phyloP scores from a whole-genome alignment of 2,113 vertebrate genomes.

The Gallinago jamesoni region DNA sequence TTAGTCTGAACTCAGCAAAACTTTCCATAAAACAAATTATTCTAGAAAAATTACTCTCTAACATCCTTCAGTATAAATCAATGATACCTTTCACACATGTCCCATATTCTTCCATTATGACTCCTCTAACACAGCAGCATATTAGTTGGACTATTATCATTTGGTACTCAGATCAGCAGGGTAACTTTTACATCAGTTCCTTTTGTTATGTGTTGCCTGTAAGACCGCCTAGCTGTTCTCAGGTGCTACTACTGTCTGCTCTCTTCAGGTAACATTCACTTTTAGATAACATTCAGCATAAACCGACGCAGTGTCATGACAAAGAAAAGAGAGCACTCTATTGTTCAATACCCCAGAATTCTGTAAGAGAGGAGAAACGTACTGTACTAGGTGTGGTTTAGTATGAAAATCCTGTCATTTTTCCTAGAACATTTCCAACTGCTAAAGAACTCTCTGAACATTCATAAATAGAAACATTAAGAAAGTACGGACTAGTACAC shows the following conservation, averaged over 20 bases:
- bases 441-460: background rate
- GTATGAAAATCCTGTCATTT: background rate
- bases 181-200: background rate
- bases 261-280: background rate
- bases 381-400: background rate
- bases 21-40: conserved; percentile 21
- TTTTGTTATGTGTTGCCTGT: background rate
- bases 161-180: background rate
- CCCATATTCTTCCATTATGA: background rate
- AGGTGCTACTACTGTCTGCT: background rate
- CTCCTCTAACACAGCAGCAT: background rate
- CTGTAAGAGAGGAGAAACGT: background rate
- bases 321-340: background rate
- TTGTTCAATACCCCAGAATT: background rate
- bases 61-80: background rate
- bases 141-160: background rate
- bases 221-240: background rate
- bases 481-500: rapidly evolving
- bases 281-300: background rate
- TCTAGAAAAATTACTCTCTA: background rate
- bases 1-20: background rate
- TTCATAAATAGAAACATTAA: background rate
- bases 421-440: background rate
- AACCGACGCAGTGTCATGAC: background rate
- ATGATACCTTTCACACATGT: background rate